These are phyloP conservation scores for Gila robusta DNA, from an alignment of 2,797 vertebrate species.

Conservation along the genomic window DNA sequence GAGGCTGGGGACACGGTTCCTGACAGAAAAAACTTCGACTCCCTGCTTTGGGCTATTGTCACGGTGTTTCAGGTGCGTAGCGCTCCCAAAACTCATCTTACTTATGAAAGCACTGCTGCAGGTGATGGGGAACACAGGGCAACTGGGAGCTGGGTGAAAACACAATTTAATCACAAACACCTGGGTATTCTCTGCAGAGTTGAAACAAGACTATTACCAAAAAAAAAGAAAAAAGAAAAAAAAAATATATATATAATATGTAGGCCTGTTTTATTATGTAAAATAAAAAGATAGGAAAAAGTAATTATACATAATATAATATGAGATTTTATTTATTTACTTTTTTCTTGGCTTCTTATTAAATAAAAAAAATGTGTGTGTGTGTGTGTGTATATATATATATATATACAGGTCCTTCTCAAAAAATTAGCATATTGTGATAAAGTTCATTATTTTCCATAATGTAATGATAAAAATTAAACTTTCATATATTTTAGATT, in stretches of 20 bases:
- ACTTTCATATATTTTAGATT: too few species aligned
- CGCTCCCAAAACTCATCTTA: background rate
- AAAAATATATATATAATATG: too few species aligned
- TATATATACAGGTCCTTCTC: too few species aligned
- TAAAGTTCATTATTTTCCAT: too few species aligned
- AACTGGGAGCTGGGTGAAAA: conserved; percentile 5
- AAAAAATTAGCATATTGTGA: too few species aligned
- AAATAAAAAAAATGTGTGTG: background rate
- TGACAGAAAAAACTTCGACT: conserved; percentile 97
- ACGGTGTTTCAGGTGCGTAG: conserved; percentile 92
- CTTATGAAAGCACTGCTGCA: conserved; percentile 27
- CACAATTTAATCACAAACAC: conserved; percentile 25
- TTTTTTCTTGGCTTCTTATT: background rate
- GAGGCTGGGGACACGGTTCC: conserved; percentile 96
- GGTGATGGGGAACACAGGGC: background rate
- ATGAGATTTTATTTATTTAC: background rate
- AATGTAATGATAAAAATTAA: too few species aligned
- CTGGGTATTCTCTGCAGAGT: conserved; percentile 11
- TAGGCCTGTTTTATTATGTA: background rate
- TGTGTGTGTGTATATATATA: too few species aligned
- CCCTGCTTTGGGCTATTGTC: conserved; percentile 95
- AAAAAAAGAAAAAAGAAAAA: too few species aligned
- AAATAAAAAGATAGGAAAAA: background rate
- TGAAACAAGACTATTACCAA: background rate
- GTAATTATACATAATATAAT: too few species aligned